Conservation (phyloP, 2,113 vertebrate genomes). For the Rynchops niger region DNA sequence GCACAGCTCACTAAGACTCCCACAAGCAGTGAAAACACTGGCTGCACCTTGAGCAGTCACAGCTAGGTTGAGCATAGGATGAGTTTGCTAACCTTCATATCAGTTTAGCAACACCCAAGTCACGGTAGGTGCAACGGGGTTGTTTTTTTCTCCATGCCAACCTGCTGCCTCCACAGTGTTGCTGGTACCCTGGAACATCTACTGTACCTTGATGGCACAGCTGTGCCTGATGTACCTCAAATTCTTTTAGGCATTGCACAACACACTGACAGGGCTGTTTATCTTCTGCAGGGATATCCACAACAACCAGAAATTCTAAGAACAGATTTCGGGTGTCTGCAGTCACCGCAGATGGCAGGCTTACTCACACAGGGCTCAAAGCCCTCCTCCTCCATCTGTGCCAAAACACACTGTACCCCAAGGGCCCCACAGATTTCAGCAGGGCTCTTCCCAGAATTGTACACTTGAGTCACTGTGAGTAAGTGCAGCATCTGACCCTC, state of each 20-base stretch:
- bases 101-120: neutral
- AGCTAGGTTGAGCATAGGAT: neutral
- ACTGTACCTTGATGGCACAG: neutral
- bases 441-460: neutral
- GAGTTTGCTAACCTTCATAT: neutral
- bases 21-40: rapidly evolving
- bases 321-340: neutral
- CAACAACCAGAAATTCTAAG: neutral
- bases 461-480: neutral
- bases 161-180: neutral
- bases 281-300: neutral
- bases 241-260: neutral
- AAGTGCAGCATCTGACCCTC: neutral
- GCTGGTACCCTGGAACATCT: neutral
- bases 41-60: neutral
- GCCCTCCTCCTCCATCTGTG: rapidly evolving
- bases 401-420: neutral
- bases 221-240: neutral
- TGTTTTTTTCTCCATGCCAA: neutral
- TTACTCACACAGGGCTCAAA: neutral
- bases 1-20: neutral
- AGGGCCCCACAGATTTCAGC: neutral
- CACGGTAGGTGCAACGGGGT: rapidly evolving
- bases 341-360: neutral
- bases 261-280: neutral